A percentile compares a stretch with the other conserved stretches of the same genome.
These are phyloP conservation scores for Punctoribates punctum DNA, from an alignment of 2,888 invertebrate species.

Conservation along the genomic window DNA sequence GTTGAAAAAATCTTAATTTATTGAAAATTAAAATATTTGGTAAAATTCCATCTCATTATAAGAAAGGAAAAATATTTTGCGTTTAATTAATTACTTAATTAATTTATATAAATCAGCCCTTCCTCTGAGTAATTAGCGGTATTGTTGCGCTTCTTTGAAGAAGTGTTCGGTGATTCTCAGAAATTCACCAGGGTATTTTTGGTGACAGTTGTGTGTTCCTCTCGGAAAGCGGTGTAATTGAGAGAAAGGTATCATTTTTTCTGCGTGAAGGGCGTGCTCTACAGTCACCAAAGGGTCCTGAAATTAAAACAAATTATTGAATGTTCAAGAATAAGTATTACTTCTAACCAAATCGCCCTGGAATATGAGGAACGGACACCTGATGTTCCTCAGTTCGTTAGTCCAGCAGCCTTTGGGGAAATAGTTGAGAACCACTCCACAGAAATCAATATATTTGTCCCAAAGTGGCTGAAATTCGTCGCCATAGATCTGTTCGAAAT, in stretches of 20 bases:
- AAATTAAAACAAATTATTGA: neutral
- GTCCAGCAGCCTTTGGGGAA: neutral
- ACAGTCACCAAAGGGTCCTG: neutral
- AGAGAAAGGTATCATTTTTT: neutral
- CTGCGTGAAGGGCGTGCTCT: neutral
- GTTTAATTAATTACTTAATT: too few relatives aligned
- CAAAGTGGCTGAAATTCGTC: constrained; percentile 6
- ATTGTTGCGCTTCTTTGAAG: neutral
- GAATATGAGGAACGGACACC: constrained; percentile 37
- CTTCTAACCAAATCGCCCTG: constrained; percentile 32
- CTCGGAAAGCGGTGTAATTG: constrained; percentile 26
- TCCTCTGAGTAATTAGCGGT: too few relatives aligned
- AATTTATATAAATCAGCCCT: too few relatives aligned
- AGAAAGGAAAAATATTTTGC: too few relatives aligned
- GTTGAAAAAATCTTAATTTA: too few relatives aligned
- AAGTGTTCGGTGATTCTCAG: neutral
- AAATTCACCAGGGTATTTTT: neutral
- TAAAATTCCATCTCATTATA: too few relatives aligned
- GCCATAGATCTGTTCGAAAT: constrained; percentile 34
- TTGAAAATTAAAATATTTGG: too few relatives aligned
- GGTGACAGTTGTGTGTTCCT: constrained; percentile 34
- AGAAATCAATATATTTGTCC: constrained; percentile 37
- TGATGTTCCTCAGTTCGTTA: neutral
- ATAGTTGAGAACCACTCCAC: neutral
- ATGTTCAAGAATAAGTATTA: neutral